These are phyloP conservation scores for Lepus europaeus DNA, from an alignment of 2,113 vertebrate genomes.

Conservation along the genomic window DNA sequence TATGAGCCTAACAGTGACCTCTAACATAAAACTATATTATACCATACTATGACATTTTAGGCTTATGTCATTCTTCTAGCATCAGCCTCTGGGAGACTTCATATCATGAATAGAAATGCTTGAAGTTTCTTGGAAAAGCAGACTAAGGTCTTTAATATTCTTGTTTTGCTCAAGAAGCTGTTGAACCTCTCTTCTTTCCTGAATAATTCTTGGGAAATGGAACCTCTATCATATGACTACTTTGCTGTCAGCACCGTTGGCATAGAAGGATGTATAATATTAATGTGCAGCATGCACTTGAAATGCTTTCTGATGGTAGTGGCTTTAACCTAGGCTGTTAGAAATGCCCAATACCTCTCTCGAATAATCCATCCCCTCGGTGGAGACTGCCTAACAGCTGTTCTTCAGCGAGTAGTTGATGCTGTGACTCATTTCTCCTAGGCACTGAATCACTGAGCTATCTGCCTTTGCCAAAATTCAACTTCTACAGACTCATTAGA, in stretches of 20 bases:
- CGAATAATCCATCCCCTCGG: not conserved
- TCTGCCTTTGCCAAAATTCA: not conserved
- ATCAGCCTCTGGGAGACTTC: constrained; percentile 21
- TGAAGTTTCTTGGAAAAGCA: not conserved
- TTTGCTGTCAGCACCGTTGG: not conserved
- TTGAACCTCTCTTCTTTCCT: not conserved
- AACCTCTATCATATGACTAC: not conserved
- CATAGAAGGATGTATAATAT: not conserved
- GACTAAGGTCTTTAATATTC: not conserved
- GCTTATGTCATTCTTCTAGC: not conserved
- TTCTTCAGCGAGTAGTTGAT: not conserved
- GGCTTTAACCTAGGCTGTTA: not conserved
- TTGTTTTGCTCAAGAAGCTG: constrained; percentile 7
- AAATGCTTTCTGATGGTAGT: not conserved
- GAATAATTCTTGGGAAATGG: not conserved
- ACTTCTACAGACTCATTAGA: not conserved
- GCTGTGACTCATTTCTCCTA: not conserved
- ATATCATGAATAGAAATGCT: not conserved
- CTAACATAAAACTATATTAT: not conserved
- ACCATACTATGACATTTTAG: not conserved
- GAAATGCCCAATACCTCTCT: not conserved
- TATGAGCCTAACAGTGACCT: not conserved
- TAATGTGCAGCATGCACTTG: not conserved
- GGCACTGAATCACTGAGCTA: not conserved
- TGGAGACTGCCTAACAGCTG: not conserved